These are phyloP conservation scores for Acanthochromis polyacanthus DNA, from an alignment of 2,113 vertebrate species.

Conservation along the genomic window DNA sequence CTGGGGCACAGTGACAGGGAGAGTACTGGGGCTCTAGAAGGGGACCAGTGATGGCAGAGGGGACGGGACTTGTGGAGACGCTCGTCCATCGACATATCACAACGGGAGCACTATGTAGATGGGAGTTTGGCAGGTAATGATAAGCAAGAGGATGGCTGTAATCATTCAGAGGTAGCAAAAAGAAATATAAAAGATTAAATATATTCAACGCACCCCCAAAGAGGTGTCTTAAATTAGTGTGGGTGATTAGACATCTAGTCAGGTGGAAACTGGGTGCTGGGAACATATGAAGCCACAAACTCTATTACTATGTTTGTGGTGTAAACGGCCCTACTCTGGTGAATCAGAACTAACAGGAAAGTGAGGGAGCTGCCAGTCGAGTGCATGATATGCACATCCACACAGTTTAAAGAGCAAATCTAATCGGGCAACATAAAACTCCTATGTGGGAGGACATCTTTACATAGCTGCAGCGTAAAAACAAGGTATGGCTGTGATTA, in stretches of 20 bases:
- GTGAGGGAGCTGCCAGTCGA: background rate
- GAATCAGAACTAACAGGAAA: background rate
- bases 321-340: background rate
- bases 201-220: background rate
- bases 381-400: background rate
- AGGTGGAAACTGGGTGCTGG: background rate
- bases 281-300: background rate
- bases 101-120: background rate
- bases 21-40: constrained; percentile 50
- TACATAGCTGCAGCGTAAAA: background rate
- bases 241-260: background rate
- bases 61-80: constrained; percentile 12
- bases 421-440: background rate
- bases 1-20: constrained; percentile 59
- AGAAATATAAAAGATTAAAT: background rate
- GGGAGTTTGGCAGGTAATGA: too few relatives aligned
- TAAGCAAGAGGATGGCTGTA: too few relatives aligned
- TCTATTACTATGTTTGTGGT: background rate
- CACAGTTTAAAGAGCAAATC: background rate
- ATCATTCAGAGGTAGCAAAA: background rate
- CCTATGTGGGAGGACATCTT: background rate
- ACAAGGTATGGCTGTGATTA: background rate
- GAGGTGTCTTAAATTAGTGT: background rate
- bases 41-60: constrained; percentile 20
- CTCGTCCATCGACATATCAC: background rate